These are phyloP conservation scores for Cassiopea andromeda DNA, from an alignment of 30 jellyfish, hydroid and myxozoan genomes.

Conservation along the genomic window DNA sequence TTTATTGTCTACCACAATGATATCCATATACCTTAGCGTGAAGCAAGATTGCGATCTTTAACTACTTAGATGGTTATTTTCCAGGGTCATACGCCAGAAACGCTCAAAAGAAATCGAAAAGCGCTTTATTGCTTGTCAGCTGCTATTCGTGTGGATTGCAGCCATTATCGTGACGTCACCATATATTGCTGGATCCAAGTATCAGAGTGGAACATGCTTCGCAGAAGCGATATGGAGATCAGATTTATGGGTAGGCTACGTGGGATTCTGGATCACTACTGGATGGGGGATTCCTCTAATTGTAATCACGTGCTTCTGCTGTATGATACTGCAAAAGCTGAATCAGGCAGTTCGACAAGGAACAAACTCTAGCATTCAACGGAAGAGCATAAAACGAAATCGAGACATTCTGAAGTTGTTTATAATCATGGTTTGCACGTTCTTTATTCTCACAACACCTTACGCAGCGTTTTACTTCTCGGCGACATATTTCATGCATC, in stretches of 20 bases:
- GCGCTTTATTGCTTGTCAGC: slow-evolving; percentile 6
- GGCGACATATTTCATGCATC: slow-evolving; percentile 38
- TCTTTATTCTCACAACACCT: slow-evolving; percentile 54
- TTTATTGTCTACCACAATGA: too few species aligned
- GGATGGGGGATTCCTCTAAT: slow-evolving; percentile 66
- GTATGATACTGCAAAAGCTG: slow-evolving; percentile 18
- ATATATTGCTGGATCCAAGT: slow-evolving; percentile 25
- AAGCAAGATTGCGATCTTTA: too few species aligned
- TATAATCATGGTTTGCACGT: slow-evolving; percentile 19
- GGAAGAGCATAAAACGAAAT: slow-evolving; percentile 43
- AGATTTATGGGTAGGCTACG: slow-evolving; percentile 21
- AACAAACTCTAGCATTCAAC: neutral
- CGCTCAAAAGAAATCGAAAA: neutral
- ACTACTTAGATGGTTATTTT: neutral
- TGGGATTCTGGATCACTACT: slow-evolving; percentile 46
- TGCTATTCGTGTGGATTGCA: slow-evolving; percentile 20
- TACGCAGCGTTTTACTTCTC: slow-evolving; percentile 47
- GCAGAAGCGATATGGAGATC: slow-evolving; percentile 8
- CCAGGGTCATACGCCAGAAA: slow-evolving; percentile 18
- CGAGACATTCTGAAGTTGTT: slow-evolving; percentile 38
- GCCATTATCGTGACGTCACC: slow-evolving; percentile 45
- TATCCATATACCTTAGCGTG: too few species aligned
- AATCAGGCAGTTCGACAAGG: neutral
- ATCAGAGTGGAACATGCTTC: slow-evolving; percentile 3
- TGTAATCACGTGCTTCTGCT: slow-evolving; percentile 18